Conservation (phyloP, 30 jellyfish, hydroid and myxozoan genomes). For the Pseudorhiza aurosa region DNA sequence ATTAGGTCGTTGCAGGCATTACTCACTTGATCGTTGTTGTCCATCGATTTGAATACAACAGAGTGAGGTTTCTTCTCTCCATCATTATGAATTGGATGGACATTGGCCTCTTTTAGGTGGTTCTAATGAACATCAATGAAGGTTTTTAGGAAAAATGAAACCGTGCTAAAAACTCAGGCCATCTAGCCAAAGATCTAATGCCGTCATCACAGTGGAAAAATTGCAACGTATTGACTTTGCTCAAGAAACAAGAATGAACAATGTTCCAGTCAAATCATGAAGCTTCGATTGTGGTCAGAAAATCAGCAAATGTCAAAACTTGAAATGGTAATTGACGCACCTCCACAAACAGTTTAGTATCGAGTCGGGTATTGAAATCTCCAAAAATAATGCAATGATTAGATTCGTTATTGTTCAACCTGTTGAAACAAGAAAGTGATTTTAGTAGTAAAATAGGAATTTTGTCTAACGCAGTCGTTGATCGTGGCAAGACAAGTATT, state of each 20-base stretch:
- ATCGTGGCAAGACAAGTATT: too few species aligned
- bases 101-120: conserved; percentile 56
- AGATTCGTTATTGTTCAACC: conserved; percentile 59
- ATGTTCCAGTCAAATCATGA: too few species aligned
- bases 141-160: not conserved
- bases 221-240: too few species aligned
- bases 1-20: too few species aligned
- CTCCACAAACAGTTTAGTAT: conserved; percentile 86
- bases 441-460: not conserved
- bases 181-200: not conserved
- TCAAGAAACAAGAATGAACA: too few species aligned
- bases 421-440: not conserved
- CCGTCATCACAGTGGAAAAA: not conserved
- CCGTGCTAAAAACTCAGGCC: not conserved
- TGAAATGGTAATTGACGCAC: conserved; percentile 21
- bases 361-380: conserved; percentile 91
- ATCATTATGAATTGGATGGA: conserved; percentile 50
- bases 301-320: not conserved
- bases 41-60: conserved; percentile 53
- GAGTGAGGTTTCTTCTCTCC: conserved; percentile 81
- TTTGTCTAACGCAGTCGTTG: too few species aligned
- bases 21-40: conserved; percentile 68
- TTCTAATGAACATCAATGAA: conserved; percentile 28
- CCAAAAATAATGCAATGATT: conserved; percentile 79
- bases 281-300: too few species aligned